A percentile compares a stretch with the other conserved stretches of the same genome.
phyloP scores from a whole-genome alignment of 1,140 invertebrate genomes.

The Scylla paramamosain region DNA sequence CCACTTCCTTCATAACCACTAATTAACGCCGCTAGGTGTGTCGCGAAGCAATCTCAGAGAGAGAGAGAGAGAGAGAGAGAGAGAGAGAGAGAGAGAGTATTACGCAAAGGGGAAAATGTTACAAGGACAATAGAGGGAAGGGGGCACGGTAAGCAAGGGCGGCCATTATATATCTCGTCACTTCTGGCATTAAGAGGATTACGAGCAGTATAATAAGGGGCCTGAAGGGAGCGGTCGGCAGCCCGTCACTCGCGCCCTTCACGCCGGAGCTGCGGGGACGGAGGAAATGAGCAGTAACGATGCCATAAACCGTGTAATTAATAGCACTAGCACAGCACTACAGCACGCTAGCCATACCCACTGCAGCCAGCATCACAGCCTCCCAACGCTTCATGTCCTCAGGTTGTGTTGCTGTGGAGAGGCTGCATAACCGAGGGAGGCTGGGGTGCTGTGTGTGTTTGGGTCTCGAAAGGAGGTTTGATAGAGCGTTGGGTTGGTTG shows the following conservation, averaged over 20 bases:
- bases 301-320: not conserved
- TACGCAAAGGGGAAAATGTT: not conserved
- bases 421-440: too few relatives aligned
- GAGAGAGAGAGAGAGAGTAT: constrained; percentile 11
- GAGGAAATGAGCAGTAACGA: not conserved
- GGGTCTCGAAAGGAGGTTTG: too few relatives aligned
- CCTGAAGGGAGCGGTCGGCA: not conserved
- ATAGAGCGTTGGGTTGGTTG: too few relatives aligned
- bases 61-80: constrained; percentile 20
- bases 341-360: too few relatives aligned
- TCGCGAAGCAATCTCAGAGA: not conserved
- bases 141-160: not conserved
- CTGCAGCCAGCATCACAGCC: not conserved
- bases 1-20: not conserved
- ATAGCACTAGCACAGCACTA: not conserved
- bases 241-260: not conserved
- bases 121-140: not conserved
- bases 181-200: not conserved
- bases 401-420: too few relatives aligned
- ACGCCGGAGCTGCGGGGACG: not conserved
- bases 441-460: too few relatives aligned
- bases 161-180: not conserved
- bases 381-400: too few relatives aligned
- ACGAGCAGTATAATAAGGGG: not conserved
- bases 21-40: not conserved